Base-by-base conservation (phyloP, 2,888 invertebrate species). In the Leptinotarsa tumamoca region DNA sequence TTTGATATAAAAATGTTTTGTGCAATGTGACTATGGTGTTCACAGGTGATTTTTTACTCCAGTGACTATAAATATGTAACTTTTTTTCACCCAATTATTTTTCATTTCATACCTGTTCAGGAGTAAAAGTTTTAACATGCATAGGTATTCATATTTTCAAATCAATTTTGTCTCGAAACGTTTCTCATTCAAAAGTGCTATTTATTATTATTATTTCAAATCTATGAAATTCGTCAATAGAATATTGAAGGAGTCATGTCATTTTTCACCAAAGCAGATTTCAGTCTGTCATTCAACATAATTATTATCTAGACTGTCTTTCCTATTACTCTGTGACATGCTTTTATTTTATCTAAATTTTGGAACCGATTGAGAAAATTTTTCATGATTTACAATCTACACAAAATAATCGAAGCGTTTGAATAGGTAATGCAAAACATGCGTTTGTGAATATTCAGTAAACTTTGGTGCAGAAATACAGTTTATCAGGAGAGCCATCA, bases 381-480 rank as follows among this genome's bases (percentile, higher is more conserved):
- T 7, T n/a, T 27, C 63, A 63, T 63, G 15, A 63, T 63, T 33
- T 63, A 63, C 10, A 33, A 63, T 33, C 63, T 63, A 63, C 43
- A 63, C 13, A 10, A 63, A 27, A 63, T 63, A 33, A 63, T 10
- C 5, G 5, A 43, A 63, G 63, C 63, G 0, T 63, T 63, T 17
- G n/a, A 63, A 14, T 27, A 15, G 43, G 27, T 43, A 70, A 58
- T 69, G 23, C 68, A 69, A 27, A 58, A 33, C 63, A 63, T 63
- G 63, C 63, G 56, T 58, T 70, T 56, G 79, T 79, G 79, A 72
- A 73, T 54, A 66, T 77, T 75, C 71, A 70, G 68, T 73, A 67
- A 72, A 70, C 49, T 68, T 68, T 74, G 50, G 78, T 78, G 78
- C 76, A 61, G 51, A 72, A 71, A 58, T 74, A 76, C 70, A 75